These are phyloP conservation scores for Maccullochella peelii DNA, from an alignment of 2,113 vertebrate species.

Conservation along the genomic window DNA sequence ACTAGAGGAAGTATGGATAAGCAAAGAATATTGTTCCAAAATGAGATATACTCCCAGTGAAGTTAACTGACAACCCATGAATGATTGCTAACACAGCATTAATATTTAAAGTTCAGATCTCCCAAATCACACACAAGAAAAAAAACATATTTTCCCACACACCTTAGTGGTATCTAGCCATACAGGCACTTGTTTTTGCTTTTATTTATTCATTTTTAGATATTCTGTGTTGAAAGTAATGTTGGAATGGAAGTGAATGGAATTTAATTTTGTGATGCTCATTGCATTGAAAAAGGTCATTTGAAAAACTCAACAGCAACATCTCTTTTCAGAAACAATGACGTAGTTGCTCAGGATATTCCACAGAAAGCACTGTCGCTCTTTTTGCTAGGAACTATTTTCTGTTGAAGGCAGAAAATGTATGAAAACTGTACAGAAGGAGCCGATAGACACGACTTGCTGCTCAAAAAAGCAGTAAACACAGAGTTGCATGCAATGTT, in stretches of 20 bases:
- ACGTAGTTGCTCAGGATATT: too few species aligned
- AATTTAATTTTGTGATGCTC: neutral
- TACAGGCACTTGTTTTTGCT: neutral
- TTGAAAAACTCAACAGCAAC: neutral
- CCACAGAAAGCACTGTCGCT: too few species aligned
- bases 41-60: neutral
- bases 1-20: neutral
- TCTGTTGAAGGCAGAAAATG: too few species aligned
- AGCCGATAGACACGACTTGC: too few species aligned
- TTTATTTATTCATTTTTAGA: neutral
- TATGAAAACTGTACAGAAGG: too few species aligned
- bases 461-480: too few species aligned
- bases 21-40: constrained; percentile 11
- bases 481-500: too few species aligned
- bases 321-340: neutral
- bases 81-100: neutral
- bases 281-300: neutral
- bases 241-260: neutral
- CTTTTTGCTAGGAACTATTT: too few species aligned
- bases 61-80: neutral
- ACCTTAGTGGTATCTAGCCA: neutral
- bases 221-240: neutral
- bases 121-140: neutral
- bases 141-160: neutral
- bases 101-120: constrained; percentile 13